These are phyloP conservation scores for Sebastes flavidus DNA, from an alignment of 2,797 vertebrate species.

Conservation along the genomic window DNA sequence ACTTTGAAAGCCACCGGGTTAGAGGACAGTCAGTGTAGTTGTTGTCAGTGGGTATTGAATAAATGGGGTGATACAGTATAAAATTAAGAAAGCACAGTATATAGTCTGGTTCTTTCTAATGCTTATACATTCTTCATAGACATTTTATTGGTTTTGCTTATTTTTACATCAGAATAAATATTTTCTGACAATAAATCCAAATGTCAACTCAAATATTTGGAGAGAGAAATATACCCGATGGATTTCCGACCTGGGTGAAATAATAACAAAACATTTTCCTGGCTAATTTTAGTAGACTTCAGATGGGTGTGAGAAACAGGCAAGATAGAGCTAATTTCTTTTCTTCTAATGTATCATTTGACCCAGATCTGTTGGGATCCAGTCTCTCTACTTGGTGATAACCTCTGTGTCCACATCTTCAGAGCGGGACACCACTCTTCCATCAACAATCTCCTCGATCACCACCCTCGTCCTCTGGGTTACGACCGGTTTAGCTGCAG, in stretches of 20 bases:
- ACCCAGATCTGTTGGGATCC: neutral
- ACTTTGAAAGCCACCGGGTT: too few species aligned
- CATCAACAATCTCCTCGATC: conserved; percentile 88
- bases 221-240: neutral
- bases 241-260: neutral
- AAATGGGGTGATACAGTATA: neutral
- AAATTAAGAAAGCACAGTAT: neutral
- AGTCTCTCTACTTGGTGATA: conserved; percentile 12
- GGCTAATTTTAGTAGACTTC: neutral
- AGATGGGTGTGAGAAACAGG: too few species aligned
- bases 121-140: neutral
- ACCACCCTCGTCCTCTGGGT: conserved; percentile 86
- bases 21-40: neutral
- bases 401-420: conserved; percentile 63
- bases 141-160: neutral
- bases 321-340: neutral
- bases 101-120: neutral
- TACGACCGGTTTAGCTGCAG: conserved; percentile 58
- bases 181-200: neutral
- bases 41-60: neutral
- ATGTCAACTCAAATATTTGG: neutral
- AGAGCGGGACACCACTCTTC: conserved; percentile 83
- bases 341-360: neutral
- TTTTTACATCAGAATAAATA: conserved; percentile 14
- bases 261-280: neutral